A percentile compares a stretch with the other conserved stretches of the same genome.
phyloP scores from a whole-genome alignment of 2,888 invertebrate genomes.

The Drosophila anomelani region DNA sequence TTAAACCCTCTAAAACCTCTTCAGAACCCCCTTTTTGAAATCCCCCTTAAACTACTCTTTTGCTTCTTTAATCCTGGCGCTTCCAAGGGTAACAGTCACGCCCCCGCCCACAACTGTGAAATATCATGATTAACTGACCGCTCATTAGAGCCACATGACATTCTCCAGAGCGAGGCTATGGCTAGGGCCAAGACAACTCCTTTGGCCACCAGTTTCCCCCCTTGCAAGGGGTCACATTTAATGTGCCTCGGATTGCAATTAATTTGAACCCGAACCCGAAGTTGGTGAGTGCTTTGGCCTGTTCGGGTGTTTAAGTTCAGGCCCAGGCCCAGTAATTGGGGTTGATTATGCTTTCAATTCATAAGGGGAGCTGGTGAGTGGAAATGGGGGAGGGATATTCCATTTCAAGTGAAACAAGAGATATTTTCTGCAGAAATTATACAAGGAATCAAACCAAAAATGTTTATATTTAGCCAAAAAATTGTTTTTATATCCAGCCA shows the following conservation, averaged over 20 bases:
- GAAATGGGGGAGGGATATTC: conserved; percentile 2
- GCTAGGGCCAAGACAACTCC: neutral
- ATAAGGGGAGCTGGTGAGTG: neutral
- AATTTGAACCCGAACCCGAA: conserved; percentile 71
- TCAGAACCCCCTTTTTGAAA: neutral
- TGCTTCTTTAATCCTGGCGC: conserved; percentile 10
- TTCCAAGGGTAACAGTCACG: conserved; percentile 24
- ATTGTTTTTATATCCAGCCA: neutral
- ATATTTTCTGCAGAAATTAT: neutral
- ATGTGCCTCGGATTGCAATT: conserved; percentile 76
- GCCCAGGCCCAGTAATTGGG: conserved; percentile 58
- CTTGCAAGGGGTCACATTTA: conserved; percentile 67
- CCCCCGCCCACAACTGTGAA: conserved; percentile 46
- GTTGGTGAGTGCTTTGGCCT: conserved; percentile 35
- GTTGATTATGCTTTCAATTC: conserved; percentile 53
- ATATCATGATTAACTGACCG: conserved; percentile 79
- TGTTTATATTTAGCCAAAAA: too few relatives aligned
- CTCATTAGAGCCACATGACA: conserved; percentile 72
- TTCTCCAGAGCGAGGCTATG: conserved; percentile 7
- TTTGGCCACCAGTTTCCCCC: neutral
- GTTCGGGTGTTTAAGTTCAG: conserved; percentile 54
- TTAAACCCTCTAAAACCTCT: neutral
- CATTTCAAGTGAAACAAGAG: neutral
- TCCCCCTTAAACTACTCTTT: neutral
- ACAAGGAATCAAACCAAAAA: neutral